Conservation (phyloP, 1,140 invertebrate genomes). For the Halictus rubicundus region DNA sequence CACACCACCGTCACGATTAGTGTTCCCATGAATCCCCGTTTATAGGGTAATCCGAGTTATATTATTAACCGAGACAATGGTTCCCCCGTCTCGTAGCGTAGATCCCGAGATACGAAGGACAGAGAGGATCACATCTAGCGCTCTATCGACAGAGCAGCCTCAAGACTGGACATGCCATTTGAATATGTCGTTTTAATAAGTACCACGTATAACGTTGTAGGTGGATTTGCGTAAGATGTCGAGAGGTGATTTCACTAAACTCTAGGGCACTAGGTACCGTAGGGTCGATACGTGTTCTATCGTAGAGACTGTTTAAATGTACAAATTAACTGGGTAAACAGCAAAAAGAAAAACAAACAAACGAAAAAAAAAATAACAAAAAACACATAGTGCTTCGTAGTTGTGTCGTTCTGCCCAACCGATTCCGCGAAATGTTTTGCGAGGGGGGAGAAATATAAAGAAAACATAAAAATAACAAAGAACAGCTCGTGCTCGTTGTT, state of each 20-base stretch:
- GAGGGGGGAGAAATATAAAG: too few relatives aligned
- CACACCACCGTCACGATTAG: slow-evolving; percentile 63
- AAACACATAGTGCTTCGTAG: slow-evolving; percentile 37
- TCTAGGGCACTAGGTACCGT: slow-evolving; percentile 61
- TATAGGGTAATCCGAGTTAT: slow-evolving; percentile 41
- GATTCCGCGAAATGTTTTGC: too few relatives aligned
- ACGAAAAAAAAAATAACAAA: too few relatives aligned
- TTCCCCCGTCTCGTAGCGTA: slow-evolving; percentile 29
- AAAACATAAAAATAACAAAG: too few relatives aligned
- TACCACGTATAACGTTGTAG: slow-evolving; percentile 53
- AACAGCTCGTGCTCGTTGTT: slow-evolving; percentile 2
- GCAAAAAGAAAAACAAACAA: too few relatives aligned
- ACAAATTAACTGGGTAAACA: slow-evolving; percentile 60
- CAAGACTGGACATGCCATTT: slow-evolving; percentile 63
- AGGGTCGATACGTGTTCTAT: slow-evolving; percentile 66
- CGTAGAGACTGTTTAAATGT: slow-evolving; percentile 69
- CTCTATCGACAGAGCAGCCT: slow-evolving; percentile 30
- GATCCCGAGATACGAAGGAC: slow-evolving; percentile 11
- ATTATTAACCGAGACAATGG: background rate
- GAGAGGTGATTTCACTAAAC: too few relatives aligned
- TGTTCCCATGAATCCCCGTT: slow-evolving; percentile 11
- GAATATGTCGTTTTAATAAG: slow-evolving; percentile 49
- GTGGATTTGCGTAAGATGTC: too few relatives aligned
- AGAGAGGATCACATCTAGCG: slow-evolving; percentile 46
- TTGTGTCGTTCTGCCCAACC: slow-evolving; percentile 5